These are phyloP conservation scores for Pollenia labialis DNA, from an alignment of 2,888 invertebrate species.

Conservation along the genomic window DNA sequence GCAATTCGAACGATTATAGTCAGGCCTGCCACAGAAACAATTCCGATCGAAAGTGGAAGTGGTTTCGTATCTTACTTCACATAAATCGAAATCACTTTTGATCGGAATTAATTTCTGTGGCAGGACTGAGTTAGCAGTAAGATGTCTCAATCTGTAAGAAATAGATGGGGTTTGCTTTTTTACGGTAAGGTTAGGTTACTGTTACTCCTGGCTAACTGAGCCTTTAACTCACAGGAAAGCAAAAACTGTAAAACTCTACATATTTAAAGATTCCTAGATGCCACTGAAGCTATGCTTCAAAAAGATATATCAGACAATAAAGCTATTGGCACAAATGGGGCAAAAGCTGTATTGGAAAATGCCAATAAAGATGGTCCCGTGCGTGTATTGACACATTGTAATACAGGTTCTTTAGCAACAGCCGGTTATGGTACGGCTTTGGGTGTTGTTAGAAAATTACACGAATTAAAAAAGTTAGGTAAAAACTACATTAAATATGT, in stretches of 20 bases:
- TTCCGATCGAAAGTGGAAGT: no score
- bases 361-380: constrained; percentile 85
- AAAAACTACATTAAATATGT: constrained; percentile 74
- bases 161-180: no score
- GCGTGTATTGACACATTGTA: constrained; percentile 96
- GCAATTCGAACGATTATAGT: no score
- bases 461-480: constrained; percentile 89
- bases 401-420: constrained; percentile 98
- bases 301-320: constrained; percentile 95
- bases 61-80: no score
- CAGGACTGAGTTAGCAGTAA: no score
- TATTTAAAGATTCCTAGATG: constrained; percentile 88
- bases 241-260: not conserved
- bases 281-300: constrained; percentile 92
- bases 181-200: no score
- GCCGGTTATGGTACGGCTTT: constrained; percentile 99
- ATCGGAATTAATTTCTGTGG: no score
- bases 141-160: no score
- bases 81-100: no score
- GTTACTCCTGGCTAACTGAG: no score
- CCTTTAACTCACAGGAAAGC: not conserved
- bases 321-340: constrained; percentile 93
- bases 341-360: constrained; percentile 89
- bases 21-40: no score
- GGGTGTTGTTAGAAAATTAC: constrained; percentile 95